These are phyloP conservation scores for Equus quagga DNA, from an alignment of 2,113 vertebrate species.

Conservation along the genomic window DNA sequence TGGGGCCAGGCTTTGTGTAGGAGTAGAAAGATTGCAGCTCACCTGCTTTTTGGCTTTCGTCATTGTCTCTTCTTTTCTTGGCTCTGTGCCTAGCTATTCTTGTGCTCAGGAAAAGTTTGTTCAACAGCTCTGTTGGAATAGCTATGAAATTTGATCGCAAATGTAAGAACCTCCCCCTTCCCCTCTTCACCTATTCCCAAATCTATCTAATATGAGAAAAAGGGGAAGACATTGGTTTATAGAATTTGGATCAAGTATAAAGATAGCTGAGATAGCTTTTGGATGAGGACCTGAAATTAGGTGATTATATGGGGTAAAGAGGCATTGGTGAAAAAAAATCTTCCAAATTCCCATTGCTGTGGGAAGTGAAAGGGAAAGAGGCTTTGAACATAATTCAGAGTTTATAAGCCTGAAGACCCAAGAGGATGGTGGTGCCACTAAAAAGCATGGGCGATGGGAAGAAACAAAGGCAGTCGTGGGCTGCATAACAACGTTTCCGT, in stretches of 20 bases:
- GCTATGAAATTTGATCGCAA: slow-evolving; percentile 74
- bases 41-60: slow-evolving; percentile 79
- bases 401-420: slow-evolving; percentile 35
- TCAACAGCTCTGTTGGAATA: slow-evolving; percentile 69
- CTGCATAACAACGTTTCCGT: too few relatives aligned
- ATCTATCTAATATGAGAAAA: slow-evolving; percentile 61
- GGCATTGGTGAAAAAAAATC: not conserved
- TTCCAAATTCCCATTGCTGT: slow-evolving; percentile 44
- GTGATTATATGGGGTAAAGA: slow-evolving; percentile 24
- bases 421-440: not conserved
- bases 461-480: slow-evolving; percentile 10
- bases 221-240: slow-evolving; percentile 45
- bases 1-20: slow-evolving; percentile 77
- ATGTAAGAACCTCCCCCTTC: slow-evolving; percentile 15
- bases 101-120: slow-evolving; percentile 73
- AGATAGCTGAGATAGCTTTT: slow-evolving; percentile 57
- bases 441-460: slow-evolving; percentile 13
- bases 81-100: slow-evolving; percentile 73
- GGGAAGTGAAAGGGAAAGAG: slow-evolving; percentile 12
- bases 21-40: slow-evolving; percentile 74
- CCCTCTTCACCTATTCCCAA: slow-evolving; percentile 50
- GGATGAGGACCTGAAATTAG: slow-evolving; percentile 16
- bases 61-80: slow-evolving; percentile 74
- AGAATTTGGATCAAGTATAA: slow-evolving; percentile 57
- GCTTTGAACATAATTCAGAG: slow-evolving; percentile 50